These are phyloP conservation scores for Peromyscus melanophrys DNA, from an alignment of 2,797 vertebrate species.

Conservation along the genomic window DNA sequence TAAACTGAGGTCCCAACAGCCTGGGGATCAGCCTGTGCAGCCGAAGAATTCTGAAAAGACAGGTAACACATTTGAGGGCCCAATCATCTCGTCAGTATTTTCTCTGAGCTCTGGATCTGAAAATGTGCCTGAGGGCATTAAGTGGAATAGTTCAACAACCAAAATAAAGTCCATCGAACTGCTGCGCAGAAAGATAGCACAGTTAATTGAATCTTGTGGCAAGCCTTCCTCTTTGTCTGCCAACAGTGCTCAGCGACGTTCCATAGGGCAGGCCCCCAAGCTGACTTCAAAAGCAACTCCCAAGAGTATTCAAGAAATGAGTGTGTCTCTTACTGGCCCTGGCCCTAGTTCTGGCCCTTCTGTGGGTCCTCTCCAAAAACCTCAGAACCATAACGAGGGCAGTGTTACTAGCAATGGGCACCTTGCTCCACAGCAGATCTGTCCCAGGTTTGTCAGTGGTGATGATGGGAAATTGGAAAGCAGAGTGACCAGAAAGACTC, in stretches of 20 bases:
- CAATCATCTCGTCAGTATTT: conserved; percentile 97
- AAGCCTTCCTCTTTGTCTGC: conserved; percentile 82
- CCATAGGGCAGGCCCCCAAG: conserved; percentile 46
- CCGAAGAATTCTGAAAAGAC: conserved; percentile 79
- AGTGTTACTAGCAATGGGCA: not conserved
- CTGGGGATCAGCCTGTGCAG: conserved; percentile 73
- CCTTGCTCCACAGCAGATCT: conserved; percentile 22
- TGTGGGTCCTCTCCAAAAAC: not conserved
- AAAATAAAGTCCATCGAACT: conserved; percentile 87
- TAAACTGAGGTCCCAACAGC: not conserved
- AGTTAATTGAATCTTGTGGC: conserved; percentile 87
- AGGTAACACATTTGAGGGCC: conserved; percentile 89
- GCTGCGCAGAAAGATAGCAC: conserved; percentile 88
- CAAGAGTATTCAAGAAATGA: conserved; percentile 45
- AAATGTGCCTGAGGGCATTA: conserved; percentile 87
- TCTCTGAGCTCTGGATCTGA: conserved; percentile 92
- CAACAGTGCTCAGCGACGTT: conserved; percentile 35
- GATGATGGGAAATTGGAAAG: conserved; percentile 74
- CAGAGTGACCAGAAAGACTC: conserved; percentile 82
- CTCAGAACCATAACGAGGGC: not conserved
- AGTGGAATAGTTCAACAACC: conserved; percentile 84
- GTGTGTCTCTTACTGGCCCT: not conserved
- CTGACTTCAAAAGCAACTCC: conserved; percentile 39
- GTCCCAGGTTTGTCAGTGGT: conserved; percentile 17
- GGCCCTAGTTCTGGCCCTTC: conserved; percentile 18